Evolutionary conservation across 2,888 invertebrate genomes (phyloP).

Genomic region (Dynastes maya): DNA sequence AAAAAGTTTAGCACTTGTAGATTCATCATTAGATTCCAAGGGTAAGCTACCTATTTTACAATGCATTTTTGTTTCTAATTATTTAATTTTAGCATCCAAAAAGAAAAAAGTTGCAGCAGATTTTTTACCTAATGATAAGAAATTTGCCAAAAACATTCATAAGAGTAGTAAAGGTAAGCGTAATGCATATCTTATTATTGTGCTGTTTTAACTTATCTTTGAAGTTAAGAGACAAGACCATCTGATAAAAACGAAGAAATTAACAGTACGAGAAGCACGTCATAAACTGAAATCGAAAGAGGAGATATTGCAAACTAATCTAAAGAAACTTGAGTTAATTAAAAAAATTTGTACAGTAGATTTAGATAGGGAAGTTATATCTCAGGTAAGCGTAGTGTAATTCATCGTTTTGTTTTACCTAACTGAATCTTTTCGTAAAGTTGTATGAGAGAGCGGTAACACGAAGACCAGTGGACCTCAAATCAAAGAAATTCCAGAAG

Average conservation of each 20-base stretch:
- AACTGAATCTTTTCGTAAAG: slow-evolving; percentile 65
- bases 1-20: slow-evolving; percentile 65
- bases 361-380: slow-evolving; percentile 62
- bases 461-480: slow-evolving; percentile 70
- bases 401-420: background rate
- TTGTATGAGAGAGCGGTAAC: slow-evolving; percentile 74
- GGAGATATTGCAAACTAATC: slow-evolving; percentile 64
- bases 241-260: slow-evolving; percentile 62
- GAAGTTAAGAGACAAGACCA: slow-evolving; percentile 55
- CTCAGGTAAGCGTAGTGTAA: slow-evolving; percentile 54
- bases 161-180: slow-evolving; percentile 54
- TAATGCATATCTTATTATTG: background rate
- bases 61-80: background rate
- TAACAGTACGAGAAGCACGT: slow-evolving; percentile 64
- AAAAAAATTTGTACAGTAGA: slow-evolving; percentile 62
- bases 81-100: slow-evolving; percentile 51
- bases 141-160: slow-evolving; percentile 58
- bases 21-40: slow-evolving; percentile 55
- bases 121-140: slow-evolving; percentile 62
- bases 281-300: slow-evolving; percentile 63
- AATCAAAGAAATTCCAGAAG: slow-evolving; percentile 66
- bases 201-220: background rate
- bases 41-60: slow-evolving; percentile 11
- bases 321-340: slow-evolving; percentile 64
- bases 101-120: slow-evolving; percentile 59